Evolutionary conservation across 2,113 vertebrate species (phyloP).

Genomic region (Scopus umbretta): DNA sequence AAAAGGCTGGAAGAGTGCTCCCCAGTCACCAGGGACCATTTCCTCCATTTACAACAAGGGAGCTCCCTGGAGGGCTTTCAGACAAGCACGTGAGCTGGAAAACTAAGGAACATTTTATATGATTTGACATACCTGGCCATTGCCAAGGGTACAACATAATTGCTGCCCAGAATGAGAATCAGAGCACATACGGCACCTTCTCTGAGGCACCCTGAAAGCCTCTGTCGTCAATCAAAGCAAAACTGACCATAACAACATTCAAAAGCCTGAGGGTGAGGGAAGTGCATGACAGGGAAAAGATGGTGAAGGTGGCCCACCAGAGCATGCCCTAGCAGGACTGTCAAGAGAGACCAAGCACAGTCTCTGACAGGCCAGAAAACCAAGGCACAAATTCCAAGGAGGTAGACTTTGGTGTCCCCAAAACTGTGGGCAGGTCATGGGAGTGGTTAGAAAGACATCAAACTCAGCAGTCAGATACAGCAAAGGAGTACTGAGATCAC

Average conservation of each 20-base stretch:
- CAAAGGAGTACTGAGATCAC: background rate
- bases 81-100: background rate
- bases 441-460: background rate
- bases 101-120: background rate
- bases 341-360: background rate
- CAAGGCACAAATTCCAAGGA: background rate
- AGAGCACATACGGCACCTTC: background rate
- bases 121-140: background rate
- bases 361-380: background rate
- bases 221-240: background rate
- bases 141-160: background rate
- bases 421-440: background rate
- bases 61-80: background rate
- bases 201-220: background rate
- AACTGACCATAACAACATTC: background rate
- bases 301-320: fast-evolving
- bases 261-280: background rate
- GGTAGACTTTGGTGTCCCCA: background rate
- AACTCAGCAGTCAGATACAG: background rate
- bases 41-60: background rate
- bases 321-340: background rate
- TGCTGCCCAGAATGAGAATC: background rate
- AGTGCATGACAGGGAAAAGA: background rate
- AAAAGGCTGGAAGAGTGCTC: background rate
- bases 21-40: background rate